Conservation (phyloP, 1,140 invertebrate genomes). For the Formica selysi region DNA sequence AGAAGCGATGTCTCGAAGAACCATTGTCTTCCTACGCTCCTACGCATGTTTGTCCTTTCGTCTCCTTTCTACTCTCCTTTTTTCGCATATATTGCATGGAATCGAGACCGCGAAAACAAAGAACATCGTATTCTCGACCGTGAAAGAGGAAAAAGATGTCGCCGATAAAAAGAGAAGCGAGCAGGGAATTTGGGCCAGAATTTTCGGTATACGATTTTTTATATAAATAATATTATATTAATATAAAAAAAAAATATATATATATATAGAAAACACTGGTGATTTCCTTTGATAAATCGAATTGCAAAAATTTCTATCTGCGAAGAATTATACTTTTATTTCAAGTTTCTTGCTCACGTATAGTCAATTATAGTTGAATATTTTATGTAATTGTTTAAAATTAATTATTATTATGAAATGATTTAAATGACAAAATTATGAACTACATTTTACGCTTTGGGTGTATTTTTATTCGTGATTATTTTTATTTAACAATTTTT, state of each 20-base stretch:
- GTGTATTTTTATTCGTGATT: not conserved
- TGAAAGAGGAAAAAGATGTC: not conserved
- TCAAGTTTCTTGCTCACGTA: too few species aligned
- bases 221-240: not conserved
- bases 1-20: slow-evolving; percentile 32
- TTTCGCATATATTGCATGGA: slow-evolving; percentile 2
- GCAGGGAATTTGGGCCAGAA: not conserved
- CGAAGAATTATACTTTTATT: too few species aligned
- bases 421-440: not conserved
- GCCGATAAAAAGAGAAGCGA: not conserved
- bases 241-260: not conserved
- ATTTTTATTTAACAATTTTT: slow-evolving; percentile 10
- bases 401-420: not conserved
- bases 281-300: not conserved
- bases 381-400: not conserved
- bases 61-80: slow-evolving; percentile 29
- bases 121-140: slow-evolving; percentile 3
- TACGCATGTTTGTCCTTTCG: slow-evolving; percentile 23
- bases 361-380: not conserved
- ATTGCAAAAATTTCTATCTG: not conserved
- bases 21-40: slow-evolving; percentile 57
- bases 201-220: not conserved
- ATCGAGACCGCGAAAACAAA: slow-evolving; percentile 44
- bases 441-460: not conserved
- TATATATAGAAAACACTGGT: not conserved